Evolutionary conservation across 2,797 vertebrate species (phyloP).

Genomic region (Neoniphon sammara): DNA sequence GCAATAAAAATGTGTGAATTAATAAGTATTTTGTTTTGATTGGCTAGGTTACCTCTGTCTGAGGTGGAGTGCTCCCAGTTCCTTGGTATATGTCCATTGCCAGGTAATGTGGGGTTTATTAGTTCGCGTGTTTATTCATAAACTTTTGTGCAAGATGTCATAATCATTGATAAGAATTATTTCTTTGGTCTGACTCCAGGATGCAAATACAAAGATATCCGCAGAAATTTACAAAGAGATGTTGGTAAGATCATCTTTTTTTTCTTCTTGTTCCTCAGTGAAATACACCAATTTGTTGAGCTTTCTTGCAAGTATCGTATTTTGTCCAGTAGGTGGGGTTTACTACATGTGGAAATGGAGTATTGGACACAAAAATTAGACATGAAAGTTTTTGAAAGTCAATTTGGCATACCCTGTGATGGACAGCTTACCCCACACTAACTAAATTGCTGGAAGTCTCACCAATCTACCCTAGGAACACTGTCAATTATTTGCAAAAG

Average conservation of each 20-base stretch:
- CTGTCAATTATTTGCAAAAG: too few species aligned
- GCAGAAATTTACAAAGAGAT: constrained; percentile 89
- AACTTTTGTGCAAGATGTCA: fast-evolving
- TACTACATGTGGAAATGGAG: too few species aligned
- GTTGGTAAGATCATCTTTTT: constrained; percentile 80
- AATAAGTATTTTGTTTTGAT: not conserved
- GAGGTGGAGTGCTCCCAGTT: constrained; percentile 82
- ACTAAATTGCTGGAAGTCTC: too few species aligned
- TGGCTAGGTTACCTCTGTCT: constrained; percentile 86
- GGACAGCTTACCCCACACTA: too few species aligned
- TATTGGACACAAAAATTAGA: too few species aligned
- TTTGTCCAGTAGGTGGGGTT: too few species aligned
- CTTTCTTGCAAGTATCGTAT: too few species aligned
- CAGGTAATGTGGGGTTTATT: constrained; percentile 78
- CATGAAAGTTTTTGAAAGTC: too few species aligned
- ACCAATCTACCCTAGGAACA: too few species aligned
- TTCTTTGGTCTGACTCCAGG: constrained; percentile 75
- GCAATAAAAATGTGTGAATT: not conserved
- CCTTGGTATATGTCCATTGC: constrained; percentile 90
- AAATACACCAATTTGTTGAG: not conserved
- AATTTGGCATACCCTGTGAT: too few species aligned
- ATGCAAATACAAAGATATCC: constrained; percentile 90
- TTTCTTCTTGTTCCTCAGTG: not conserved
- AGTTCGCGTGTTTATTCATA: not conserved
- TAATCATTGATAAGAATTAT: not conserved